These are phyloP conservation scores for Drosophila novamexicana DNA, from an alignment of 1,140 invertebrate genomes.

Conservation along the genomic window DNA sequence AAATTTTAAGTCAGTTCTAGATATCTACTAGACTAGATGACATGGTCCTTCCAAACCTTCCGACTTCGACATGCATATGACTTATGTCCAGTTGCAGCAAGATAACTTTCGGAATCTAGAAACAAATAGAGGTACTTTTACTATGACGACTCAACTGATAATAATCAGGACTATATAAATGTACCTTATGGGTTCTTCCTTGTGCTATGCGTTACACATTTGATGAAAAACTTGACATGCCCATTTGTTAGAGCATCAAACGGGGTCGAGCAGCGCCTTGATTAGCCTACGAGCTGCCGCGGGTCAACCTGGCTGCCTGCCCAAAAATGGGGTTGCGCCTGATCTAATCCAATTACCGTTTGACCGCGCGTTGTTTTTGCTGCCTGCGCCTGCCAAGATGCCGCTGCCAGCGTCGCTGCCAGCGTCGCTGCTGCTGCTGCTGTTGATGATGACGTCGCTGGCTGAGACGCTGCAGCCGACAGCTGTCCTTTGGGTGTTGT, in stretches of 20 bases:
- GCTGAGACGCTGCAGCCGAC: constrained; percentile 37
- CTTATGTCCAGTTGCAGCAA: no score
- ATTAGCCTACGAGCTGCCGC: constrained; percentile 17
- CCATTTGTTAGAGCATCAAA: not conserved
- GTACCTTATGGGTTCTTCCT: no score
- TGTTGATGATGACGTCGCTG: constrained; percentile 28
- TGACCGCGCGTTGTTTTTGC: constrained; percentile 54
- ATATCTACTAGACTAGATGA: no score
- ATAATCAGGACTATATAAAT: no score
- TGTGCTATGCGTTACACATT: no score
- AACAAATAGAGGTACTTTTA: no score
- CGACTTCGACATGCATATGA: no score
- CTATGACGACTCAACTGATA: no score
- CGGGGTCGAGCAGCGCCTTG: constrained; percentile 11
- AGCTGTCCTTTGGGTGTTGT: constrained; percentile 73
- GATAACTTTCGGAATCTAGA: no score
- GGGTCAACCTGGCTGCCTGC: constrained; percentile 1
- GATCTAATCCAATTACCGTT: constrained; percentile 71
- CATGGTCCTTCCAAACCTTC: no score
- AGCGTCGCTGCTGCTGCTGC: not conserved
- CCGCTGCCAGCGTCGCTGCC: not conserved
- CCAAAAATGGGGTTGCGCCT: constrained; percentile 2
- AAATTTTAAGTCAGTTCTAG: no score
- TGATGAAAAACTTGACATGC: no score
- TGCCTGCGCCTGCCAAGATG: constrained; percentile 12